phyloP scores from a whole-genome alignment of 2,888 invertebrate species.

The Caenorhabditis drosophilae region DNA sequence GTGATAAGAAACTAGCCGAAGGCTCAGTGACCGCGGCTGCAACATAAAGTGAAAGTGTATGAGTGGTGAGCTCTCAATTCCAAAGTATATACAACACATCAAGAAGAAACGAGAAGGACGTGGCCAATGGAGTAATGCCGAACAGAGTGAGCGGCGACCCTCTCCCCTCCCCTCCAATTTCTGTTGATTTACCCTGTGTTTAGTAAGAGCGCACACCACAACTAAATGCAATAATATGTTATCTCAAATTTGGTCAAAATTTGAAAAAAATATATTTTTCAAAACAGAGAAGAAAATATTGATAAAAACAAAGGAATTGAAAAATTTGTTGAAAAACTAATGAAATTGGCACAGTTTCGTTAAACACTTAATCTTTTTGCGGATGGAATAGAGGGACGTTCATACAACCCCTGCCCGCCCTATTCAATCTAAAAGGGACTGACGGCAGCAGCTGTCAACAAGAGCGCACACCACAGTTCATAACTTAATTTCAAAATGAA shows the following conservation, averaged over 20 bases:
- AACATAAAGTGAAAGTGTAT: conserved; percentile 12
- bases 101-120: conserved; percentile 43
- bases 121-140: conserved; percentile 42
- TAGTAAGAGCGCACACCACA: conserved; percentile 31
- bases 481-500: not conserved
- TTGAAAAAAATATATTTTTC: conserved; percentile 5
- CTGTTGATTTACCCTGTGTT: conserved; percentile 2
- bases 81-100: conserved; percentile 40
- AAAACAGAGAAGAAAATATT: not conserved
- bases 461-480: conserved; percentile 29
- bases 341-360: no score
- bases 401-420: conserved; percentile 18
- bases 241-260: no score
- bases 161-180: conserved; percentile 30
- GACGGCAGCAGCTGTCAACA: conserved; percentile 13
- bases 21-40: not conserved
- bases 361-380: no score
- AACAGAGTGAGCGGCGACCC: conserved; percentile 43
- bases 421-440: conserved; percentile 18
- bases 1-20: conserved; percentile 3
- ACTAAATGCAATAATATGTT: not conserved
- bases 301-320: not conserved
- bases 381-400: conserved; percentile 15
- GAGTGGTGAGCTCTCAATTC: conserved; percentile 29
- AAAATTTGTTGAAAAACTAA: conserved; percentile 3